Conservation (phyloP, 2,797 vertebrate genomes). For the Aselliscus stoliczkanus region DNA sequence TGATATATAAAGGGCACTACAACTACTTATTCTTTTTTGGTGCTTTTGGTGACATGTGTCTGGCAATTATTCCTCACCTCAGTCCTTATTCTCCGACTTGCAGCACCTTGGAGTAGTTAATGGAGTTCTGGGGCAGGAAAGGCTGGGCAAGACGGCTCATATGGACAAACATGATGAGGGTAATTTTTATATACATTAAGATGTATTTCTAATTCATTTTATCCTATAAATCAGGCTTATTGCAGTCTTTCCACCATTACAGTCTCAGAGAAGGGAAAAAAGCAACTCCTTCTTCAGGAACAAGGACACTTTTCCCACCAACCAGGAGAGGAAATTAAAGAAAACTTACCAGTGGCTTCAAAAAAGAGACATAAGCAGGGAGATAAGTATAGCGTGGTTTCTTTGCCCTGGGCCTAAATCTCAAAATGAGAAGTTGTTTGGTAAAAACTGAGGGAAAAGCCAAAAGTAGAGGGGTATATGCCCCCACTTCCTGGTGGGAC, state of each 20-base stretch:
- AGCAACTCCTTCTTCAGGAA: neutral
- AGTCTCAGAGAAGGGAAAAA: neutral
- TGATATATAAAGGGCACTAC: neutral
- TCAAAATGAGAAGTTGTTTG: neutral
- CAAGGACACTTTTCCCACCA: neutral
- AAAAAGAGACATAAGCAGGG: neutral
- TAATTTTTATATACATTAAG: neutral
- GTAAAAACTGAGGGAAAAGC: neutral
- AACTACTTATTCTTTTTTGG: neutral
- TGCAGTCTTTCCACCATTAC: neutral
- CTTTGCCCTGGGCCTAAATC: neutral
- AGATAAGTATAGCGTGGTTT: neutral
- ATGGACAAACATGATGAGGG: neutral
- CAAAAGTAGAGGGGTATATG: neutral
- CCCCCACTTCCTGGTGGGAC: neutral
- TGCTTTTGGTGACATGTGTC: neutral
- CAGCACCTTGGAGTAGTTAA: neutral
- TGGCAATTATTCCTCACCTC: neutral
- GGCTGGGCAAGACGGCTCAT: neutral
- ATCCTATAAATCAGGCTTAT: neutral
- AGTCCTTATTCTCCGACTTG: neutral
- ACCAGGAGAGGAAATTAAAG: neutral
- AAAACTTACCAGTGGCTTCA: neutral
- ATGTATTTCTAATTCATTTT: neutral
- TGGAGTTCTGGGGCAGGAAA: neutral